Conservation (phyloP, 2,113 vertebrate genomes). For the Hemicordylus capensis region DNA sequence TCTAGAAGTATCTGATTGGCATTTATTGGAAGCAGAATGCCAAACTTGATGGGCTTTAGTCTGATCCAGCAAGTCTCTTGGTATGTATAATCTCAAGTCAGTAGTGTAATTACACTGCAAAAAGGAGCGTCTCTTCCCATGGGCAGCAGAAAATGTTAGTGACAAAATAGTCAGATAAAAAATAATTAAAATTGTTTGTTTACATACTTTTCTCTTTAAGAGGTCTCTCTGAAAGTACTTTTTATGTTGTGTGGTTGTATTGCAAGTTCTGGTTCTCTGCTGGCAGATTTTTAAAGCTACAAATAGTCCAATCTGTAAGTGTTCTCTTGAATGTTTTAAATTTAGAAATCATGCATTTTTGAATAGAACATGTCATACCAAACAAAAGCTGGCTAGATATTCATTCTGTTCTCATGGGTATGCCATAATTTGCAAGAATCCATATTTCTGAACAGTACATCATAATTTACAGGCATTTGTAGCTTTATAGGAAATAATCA, state of each 20-base stretch:
- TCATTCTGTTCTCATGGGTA: neutral
- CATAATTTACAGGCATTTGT: neutral
- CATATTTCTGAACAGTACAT: neutral
- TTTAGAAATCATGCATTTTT: neutral
- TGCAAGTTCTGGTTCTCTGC: neutral
- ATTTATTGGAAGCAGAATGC: too few species aligned
- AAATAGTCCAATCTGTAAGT: conserved; percentile 20
- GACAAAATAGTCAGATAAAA: neutral
- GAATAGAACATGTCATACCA: conserved; percentile 15
- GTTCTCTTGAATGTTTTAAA: conserved; percentile 3
- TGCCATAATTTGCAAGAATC: neutral
- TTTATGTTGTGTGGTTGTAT: conserved; percentile 16
- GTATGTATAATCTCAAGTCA: neutral
- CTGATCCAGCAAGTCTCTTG: neutral
- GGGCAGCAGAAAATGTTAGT: neutral
- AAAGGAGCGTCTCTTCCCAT: neutral
- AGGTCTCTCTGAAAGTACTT: conserved; percentile 9
- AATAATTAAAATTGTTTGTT: neutral
- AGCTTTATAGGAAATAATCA: neutral
- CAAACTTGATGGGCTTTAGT: too few species aligned
- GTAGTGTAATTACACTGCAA: neutral
- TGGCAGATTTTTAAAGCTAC: conserved; percentile 6
- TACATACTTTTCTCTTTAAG: neutral
- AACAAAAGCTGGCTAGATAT: conserved; percentile 12
- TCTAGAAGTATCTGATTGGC: too few species aligned